Percentiles rank a stretch among this genome's conserved stretches.
Conservation (phyloP, 2,888 invertebrate genomes). For the Lochmaea crataegi region DNA sequence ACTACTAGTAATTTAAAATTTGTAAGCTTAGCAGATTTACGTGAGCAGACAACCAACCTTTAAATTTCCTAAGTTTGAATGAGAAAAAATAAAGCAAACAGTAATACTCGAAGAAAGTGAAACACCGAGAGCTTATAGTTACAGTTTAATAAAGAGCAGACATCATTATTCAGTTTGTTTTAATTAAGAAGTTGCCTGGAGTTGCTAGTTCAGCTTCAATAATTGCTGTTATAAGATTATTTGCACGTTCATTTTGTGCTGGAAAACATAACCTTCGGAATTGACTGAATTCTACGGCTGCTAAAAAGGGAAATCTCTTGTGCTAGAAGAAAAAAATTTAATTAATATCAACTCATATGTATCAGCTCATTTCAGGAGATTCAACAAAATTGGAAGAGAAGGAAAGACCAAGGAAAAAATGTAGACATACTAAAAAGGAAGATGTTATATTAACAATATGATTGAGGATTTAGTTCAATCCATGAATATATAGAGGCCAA, state of each 20-base stretch:
- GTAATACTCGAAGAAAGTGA: background rate
- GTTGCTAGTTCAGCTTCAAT: background rate
- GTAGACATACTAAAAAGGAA: too few relatives aligned
- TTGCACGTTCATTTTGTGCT: background rate
- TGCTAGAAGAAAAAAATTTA: too few relatives aligned
- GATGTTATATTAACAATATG: too few relatives aligned
- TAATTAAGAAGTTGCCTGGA: background rate
- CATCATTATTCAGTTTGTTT: background rate
- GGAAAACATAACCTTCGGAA: background rate
- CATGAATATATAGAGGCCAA: too few relatives aligned
- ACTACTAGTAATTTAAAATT: background rate
- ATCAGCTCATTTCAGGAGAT: too few relatives aligned
- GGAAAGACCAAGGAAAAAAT: too few relatives aligned
- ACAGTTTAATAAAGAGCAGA: background rate
- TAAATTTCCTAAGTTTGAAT: background rate
- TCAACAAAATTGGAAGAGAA: too few relatives aligned
- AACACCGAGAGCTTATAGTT: background rate
- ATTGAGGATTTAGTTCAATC: too few relatives aligned
- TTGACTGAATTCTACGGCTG: too few relatives aligned
- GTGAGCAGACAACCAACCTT: background rate
- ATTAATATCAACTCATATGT: too few relatives aligned
- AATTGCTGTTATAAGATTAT: background rate
- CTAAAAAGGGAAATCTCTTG: too few relatives aligned
- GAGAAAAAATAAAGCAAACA: background rate
- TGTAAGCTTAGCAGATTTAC: background rate